These are phyloP conservation scores for Drosophila antonietae DNA, from an alignment of 2,888 invertebrate species.

Conservation along the genomic window DNA sequence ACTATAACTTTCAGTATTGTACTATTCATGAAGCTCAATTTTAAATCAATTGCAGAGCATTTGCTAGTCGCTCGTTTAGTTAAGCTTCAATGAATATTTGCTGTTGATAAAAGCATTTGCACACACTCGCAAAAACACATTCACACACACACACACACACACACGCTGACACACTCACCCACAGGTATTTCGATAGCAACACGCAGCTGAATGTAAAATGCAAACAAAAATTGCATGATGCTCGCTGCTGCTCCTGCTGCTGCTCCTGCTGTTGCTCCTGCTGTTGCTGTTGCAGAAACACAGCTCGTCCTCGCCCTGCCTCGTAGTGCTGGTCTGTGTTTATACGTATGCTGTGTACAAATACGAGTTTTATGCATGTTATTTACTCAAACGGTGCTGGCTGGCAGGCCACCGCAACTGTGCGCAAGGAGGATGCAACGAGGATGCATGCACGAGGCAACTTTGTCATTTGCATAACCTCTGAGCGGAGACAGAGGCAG, in stretches of 20 bases:
- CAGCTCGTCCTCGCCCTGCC: constrained; percentile 4
- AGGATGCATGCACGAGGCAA: constrained; percentile 43
- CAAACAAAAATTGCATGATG: constrained; percentile 72
- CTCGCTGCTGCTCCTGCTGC: constrained; percentile 37
- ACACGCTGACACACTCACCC: constrained; percentile 23
- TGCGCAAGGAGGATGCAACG: constrained; percentile 14
- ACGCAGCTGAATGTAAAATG: constrained; percentile 78
- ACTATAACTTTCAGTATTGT: not conserved
- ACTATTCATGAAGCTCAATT: not conserved
- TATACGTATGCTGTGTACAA: constrained; percentile 79
- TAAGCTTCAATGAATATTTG: constrained; percentile 34
- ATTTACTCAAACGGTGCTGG: constrained; percentile 75
- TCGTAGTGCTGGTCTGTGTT: constrained; percentile 46
- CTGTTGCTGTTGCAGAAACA: constrained; percentile 17
- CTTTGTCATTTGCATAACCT: constrained; percentile 80
- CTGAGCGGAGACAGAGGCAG: constrained; percentile 27
- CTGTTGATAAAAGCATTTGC: constrained; percentile 76
- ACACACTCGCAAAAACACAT: constrained; percentile 16
- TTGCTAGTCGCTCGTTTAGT: constrained; percentile 13
- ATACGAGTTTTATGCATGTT: constrained; percentile 79
- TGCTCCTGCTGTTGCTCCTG: constrained; percentile 32
- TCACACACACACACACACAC: constrained; percentile 22
- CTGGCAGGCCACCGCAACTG: constrained; percentile 36
- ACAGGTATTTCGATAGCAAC: constrained; percentile 69
- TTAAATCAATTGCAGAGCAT: constrained; percentile 31